Evolutionary conservation across 1,140 invertebrate genomes (phyloP).

Genomic region (Apis laboriosa): DNA sequence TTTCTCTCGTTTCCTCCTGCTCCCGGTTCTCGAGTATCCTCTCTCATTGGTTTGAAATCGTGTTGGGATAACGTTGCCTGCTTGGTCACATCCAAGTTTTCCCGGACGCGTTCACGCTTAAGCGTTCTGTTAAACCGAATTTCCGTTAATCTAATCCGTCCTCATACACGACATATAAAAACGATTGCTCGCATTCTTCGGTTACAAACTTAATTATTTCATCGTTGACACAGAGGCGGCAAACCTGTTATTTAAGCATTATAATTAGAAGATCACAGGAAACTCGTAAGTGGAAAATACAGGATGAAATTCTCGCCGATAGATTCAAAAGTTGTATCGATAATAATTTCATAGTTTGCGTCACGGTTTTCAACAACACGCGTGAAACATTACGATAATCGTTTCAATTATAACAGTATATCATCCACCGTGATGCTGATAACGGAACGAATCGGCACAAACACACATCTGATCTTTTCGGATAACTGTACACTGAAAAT

Average conservation of each 20-base stretch:
- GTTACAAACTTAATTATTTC: constrained; percentile 3
- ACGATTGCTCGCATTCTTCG: neutral
- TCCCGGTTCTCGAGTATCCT: constrained; percentile 2
- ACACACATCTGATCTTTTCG: too few relatives aligned
- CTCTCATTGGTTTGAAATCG: constrained; percentile 44
- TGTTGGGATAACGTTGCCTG: constrained; percentile 47
- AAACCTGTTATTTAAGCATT: neutral
- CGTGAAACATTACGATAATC: too few relatives aligned
- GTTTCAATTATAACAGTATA: too few relatives aligned
- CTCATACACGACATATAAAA: neutral
- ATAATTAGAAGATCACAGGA: neutral
- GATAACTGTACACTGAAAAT: too few relatives aligned
- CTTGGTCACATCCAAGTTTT: constrained; percentile 55
- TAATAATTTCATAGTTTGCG: too few relatives aligned
- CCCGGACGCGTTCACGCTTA: constrained; percentile 23
- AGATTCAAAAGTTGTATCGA: too few relatives aligned
- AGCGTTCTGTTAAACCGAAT: constrained; percentile 40
- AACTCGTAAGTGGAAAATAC: neutral
- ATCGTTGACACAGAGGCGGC: neutral
- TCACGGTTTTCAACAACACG: too few relatives aligned
- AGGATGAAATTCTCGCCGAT: too few relatives aligned
- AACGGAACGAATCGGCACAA: too few relatives aligned
- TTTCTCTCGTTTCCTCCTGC: constrained; percentile 26
- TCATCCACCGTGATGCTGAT: too few relatives aligned
- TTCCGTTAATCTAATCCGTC: constrained; percentile 45